Percentiles rank a stretch among this genome's conserved stretches.
Conservation (phyloP, 2,113 vertebrate genomes). For the Eupsittula cactorum region DNA sequence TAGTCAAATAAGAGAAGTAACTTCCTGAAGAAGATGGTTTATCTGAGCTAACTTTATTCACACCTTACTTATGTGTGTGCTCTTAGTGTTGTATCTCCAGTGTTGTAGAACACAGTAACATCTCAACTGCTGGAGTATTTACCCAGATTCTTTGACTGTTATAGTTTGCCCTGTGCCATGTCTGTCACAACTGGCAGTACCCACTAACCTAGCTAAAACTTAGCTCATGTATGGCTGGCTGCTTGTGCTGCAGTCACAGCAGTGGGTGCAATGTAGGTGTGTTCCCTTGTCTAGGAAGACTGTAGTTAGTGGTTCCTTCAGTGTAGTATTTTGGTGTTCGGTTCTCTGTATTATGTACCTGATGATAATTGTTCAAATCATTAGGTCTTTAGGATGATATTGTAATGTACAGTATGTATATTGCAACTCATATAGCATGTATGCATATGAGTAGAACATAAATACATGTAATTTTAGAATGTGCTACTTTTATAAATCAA, state of each 20-base stretch:
- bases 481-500: not conserved
- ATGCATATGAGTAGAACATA: not conserved
- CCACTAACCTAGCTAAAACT: not conserved
- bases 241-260: not conserved
- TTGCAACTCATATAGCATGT: not conserved
- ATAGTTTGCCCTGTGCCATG: not conserved
- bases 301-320: not conserved
- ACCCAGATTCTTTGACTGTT: not conserved
- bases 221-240: not conserved
- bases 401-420: not conserved
- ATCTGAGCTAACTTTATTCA: not conserved
- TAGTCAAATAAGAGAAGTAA: not conserved
- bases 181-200: not conserved
- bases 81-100: not conserved
- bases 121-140: not conserved
- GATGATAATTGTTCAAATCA: not conserved
- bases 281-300: not conserved
- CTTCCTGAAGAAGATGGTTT: not conserved
- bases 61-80: not conserved
- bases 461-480: not conserved
- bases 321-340: not conserved
- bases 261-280: not conserved
- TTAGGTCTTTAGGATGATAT: not conserved
- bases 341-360: not conserved
- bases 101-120: not conserved